These are phyloP conservation scores for Philereme transversata DNA, from an alignment of 2,888 invertebrate genomes.

Conservation along the genomic window DNA sequence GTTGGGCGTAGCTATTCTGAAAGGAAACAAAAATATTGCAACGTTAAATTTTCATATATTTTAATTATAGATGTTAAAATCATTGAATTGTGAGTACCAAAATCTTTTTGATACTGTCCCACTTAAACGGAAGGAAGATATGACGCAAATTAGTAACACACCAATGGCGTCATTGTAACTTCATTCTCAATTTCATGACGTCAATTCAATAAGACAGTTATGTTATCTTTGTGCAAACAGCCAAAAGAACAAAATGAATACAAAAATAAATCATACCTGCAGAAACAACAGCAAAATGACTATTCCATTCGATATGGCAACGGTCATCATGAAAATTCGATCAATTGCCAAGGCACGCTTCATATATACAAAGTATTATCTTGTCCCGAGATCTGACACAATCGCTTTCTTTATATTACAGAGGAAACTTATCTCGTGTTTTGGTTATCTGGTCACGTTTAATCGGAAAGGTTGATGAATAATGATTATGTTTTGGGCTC, in stretches of 20 bases:
- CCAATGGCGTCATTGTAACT: background rate
- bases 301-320: slow-evolving; percentile 49
- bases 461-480: slow-evolving; percentile 39
- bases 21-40: slow-evolving; percentile 17
- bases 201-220: background rate
- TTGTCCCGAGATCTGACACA: slow-evolving; percentile 47
- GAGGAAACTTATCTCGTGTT: slow-evolving; percentile 48
- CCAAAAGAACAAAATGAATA: too few species aligned
- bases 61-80: background rate
- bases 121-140: too few species aligned
- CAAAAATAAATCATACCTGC: slow-evolving; percentile 39
- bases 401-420: slow-evolving; percentile 44
- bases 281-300: slow-evolving; percentile 51
- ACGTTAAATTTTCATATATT: slow-evolving; percentile 1
- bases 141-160: background rate
- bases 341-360: slow-evolving; percentile 44
- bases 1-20: slow-evolving; percentile 29
- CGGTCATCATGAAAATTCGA: slow-evolving; percentile 62
- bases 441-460: slow-evolving; percentile 51
- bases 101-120: too few species aligned
- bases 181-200: background rate
- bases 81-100: too few species aligned
- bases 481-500: slow-evolving; percentile 38
- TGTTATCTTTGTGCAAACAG: background rate
- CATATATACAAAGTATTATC: slow-evolving; percentile 63